These are phyloP conservation scores for Actinia tenebrosa DNA, from an alignment of 64 coral and sea anemone genomes.

Conservation along the genomic window DNA sequence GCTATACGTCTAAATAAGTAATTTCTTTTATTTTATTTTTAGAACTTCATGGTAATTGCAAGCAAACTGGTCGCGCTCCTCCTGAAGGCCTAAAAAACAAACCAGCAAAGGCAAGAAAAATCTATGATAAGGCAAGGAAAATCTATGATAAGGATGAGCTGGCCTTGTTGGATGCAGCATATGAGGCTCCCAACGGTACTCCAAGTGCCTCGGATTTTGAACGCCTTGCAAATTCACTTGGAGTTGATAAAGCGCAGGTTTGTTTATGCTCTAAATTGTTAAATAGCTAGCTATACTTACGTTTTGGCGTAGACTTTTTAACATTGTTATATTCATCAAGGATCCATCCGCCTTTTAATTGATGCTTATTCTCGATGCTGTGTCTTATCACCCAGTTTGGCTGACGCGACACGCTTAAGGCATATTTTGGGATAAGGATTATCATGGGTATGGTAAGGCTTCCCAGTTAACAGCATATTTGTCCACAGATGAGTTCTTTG, in stretches of 20 bases:
- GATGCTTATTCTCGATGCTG: conserved; percentile 1
- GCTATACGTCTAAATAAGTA: too few relatives aligned
- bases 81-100: not conserved
- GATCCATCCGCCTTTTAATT: conserved; percentile 17
- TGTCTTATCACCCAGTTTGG: conserved; percentile 29
- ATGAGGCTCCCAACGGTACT: conserved; percentile 21
- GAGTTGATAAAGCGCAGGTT: conserved; percentile 19
- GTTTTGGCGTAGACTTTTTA: conserved; percentile 22
- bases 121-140: conserved; percentile 10
- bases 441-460: conserved; percentile 10
- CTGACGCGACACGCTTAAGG: conserved; percentile 12
- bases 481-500: conserved; percentile 36
- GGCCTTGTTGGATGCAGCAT: conserved; percentile 16
- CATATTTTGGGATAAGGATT: conserved; percentile 8
- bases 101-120: conserved; percentile 23
- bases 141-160: not conserved
- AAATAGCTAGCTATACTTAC: not conserved
- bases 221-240: conserved; percentile 1
- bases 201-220: not conserved
- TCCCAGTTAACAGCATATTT: conserved; percentile 43
- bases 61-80: not conserved
- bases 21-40: not conserved
- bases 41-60: not conserved
- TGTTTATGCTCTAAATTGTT: not conserved
- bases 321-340: conserved; percentile 24